Evolutionary conservation across 2,113 vertebrate genomes (phyloP), one percentile per base, ranked within the genome.

Genomic region (Ploceus nigricollis): DNA sequence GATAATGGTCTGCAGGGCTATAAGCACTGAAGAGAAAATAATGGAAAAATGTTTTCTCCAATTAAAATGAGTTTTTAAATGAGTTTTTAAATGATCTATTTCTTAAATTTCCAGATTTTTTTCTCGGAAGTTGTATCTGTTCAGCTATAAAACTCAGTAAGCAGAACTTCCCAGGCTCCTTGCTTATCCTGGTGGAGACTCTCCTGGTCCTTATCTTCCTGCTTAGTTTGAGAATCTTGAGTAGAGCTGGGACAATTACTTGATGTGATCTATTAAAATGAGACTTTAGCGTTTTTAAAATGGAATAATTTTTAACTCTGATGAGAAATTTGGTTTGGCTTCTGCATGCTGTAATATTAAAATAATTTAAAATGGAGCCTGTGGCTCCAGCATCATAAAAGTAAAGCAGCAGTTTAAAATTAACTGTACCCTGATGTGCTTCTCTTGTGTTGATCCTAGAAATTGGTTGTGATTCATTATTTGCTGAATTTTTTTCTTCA

Each of bases 401-500:
- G 72, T 40, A 66, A 89, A 89, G 37, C 1, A 2, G 5, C 40
- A 70, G 27, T 76, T 87, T 78, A 54, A 90, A 83, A 70, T 87
- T 4, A 90, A 5, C 51, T 81, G 31, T 48, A 72, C 69, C 86
- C 48, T 84, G 75, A 75, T 77, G 9, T 6, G 27, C 53, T 57
- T 40, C 50, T 64, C 30, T 44, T 90, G 33, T 95, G 54, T 45
- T 78, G n/a, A 63, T 69, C 51, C 81, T 69, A 78, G 82, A 71
- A 89, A 42, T 4, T 37, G 5, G 27, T 63, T 84, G 39, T 85
- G 68, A 76, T 77, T 70, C 25, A 11, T 91, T 87, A 86, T 60
- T 91, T 92, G 66, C 35, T 82, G 61, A 91, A 72, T 93, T 87
- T 75, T 65, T 79, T 86, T 80, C 48, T 94, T 82, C 60, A 39